Conservation (phyloP, 2,797 vertebrate genomes). For the Hozukius guyotensis region DNA sequence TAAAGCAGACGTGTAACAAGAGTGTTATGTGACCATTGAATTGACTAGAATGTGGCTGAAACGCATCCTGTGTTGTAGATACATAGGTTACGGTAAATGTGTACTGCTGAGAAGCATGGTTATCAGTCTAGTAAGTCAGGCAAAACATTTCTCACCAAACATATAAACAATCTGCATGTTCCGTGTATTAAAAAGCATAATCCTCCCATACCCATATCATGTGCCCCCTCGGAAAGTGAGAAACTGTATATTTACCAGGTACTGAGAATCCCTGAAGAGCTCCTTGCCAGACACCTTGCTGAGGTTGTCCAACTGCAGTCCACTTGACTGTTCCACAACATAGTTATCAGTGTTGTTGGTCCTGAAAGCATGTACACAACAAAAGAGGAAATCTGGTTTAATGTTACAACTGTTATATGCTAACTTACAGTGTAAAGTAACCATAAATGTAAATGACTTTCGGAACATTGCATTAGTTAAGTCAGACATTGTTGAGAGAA, state of each 20-base stretch:
- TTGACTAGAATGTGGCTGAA: background rate
- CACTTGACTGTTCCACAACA: conserved; percentile 80
- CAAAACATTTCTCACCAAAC: background rate
- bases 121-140: background rate
- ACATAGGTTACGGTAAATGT: background rate
- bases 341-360: conserved; percentile 75
- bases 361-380: conserved; percentile 62
- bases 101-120: background rate
- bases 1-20: background rate
- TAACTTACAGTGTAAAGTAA: background rate
- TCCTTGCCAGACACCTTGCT: conserved; percentile 81
- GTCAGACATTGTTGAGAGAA: background rate
- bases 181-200: background rate
- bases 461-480: background rate
- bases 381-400: background rate
- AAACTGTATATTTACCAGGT: conserved; percentile 72
- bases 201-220: background rate
- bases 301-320: conserved; percentile 74
- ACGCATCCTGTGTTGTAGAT: background rate
- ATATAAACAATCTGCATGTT: background rate
- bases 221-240: background rate
- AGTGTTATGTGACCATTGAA: background rate
- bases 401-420: background rate
- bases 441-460: background rate
- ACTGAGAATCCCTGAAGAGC: conserved; percentile 81